Conservation (phyloP, 2,113 vertebrate species). For the Xiphophorus hellerii region DNA sequence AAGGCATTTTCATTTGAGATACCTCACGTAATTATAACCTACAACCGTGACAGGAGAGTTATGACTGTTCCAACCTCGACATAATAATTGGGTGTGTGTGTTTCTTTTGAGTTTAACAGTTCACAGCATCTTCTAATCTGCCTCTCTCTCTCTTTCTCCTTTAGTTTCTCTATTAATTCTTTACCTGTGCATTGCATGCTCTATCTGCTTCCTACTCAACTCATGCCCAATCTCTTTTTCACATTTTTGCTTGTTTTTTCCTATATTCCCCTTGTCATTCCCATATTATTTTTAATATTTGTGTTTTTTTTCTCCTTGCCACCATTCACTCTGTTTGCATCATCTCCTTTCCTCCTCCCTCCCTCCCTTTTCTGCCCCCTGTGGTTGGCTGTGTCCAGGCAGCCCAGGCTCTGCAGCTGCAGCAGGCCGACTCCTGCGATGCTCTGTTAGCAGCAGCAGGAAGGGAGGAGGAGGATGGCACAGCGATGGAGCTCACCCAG, state of each 20-base stretch:
- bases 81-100: constrained; percentile 2
- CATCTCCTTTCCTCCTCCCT: constrained; percentile 4
- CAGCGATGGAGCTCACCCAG: constrained; percentile 90
- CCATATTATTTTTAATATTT: background rate
- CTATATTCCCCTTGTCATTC: constrained; percentile 5
- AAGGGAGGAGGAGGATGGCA: constrained; percentile 89
- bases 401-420: constrained; percentile 82
- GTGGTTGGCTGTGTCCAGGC: constrained; percentile 77
- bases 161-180: background rate
- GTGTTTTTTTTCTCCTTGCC: constrained; percentile 12
- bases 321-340: background rate
- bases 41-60: background rate
- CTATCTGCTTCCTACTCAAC: background rate
- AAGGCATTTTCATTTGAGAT: background rate
- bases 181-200: constrained; percentile 40
- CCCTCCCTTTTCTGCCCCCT: constrained; percentile 15
- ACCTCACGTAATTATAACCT: background rate
- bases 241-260: background rate
- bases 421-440: constrained; percentile 66
- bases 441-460: constrained; percentile 78
- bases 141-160: constrained; percentile 2
- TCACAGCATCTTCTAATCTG: background rate
- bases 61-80: background rate
- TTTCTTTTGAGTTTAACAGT: background rate
- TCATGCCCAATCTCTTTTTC: background rate